phyloP scores from a whole-genome alignment of 2,113 vertebrate species.

The Toxostoma redivivum region DNA sequence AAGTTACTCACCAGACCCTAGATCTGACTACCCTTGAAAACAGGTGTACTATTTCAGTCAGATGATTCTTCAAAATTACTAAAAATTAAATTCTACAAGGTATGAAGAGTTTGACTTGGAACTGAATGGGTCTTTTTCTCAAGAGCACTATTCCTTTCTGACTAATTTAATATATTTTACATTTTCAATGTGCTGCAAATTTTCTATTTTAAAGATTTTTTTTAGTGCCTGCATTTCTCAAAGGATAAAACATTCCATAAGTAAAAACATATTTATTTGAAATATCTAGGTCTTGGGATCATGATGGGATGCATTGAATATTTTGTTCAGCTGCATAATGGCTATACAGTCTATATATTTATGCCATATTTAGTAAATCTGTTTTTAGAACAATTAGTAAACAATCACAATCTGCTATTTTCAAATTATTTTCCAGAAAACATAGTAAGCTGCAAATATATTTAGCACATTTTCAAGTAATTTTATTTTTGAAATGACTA shows the following conservation, averaged over 20 bases:
- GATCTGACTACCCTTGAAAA: neutral
- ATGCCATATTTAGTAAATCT: neutral
- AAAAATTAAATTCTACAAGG: neutral
- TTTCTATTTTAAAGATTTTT: neutral
- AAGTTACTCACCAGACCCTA: neutral
- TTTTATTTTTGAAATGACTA: neutral
- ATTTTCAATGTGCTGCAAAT: neutral
- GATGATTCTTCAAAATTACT: neutral
- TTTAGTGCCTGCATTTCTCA: neutral
- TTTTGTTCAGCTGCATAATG: neutral
- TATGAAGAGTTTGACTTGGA: neutral
- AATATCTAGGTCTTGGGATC: neutral
- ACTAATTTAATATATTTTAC: neutral
- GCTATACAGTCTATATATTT: neutral
- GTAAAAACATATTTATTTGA: neutral
- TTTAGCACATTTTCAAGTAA: neutral
- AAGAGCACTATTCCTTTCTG: neutral
- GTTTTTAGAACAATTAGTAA: neutral
- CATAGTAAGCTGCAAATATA: neutral
- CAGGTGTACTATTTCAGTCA: neutral
- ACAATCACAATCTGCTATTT: neutral
- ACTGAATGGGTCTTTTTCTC: neutral
- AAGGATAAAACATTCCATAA: neutral
- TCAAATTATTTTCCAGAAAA: neutral
- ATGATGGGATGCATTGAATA: neutral